Conservation (phyloP, 2,113 vertebrate species). For the Leptocoma aspasia region DNA sequence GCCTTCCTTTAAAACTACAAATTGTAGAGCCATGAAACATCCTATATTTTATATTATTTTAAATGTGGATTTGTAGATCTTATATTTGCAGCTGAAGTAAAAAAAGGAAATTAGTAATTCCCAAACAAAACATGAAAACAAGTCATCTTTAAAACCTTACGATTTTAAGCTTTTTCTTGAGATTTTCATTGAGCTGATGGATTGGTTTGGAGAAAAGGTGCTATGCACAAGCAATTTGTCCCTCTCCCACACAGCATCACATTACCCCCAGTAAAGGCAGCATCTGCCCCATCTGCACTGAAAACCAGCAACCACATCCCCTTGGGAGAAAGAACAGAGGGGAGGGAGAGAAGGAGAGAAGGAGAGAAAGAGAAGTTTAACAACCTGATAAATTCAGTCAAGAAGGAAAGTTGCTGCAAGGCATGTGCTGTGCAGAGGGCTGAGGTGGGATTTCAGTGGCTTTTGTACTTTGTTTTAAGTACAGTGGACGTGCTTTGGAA, state of each 20-base stretch:
- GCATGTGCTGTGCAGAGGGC: not conserved
- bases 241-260: not conserved
- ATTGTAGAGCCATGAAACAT: not conserved
- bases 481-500: not conserved
- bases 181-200: not conserved
- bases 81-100: not conserved
- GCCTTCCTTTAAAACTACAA: not conserved
- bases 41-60: not conserved
- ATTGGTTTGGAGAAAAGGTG: not conserved
- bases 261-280: not conserved
- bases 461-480: not conserved
- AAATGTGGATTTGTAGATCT: not conserved
- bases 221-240: accelerated
- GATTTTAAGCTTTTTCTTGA: not conserved
- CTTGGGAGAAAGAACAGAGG: not conserved
- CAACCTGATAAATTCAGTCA: not conserved
- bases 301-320: not conserved
- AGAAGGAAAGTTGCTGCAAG: not conserved
- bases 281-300: not conserved
- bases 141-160: not conserved
- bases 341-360: not conserved
- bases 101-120: not conserved
- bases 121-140: not conserved
- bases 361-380: not conserved
- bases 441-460: not conserved